phyloP scores from a whole-genome alignment of 2,797 vertebrate genomes.

The Danio jaintianensis region DNA sequence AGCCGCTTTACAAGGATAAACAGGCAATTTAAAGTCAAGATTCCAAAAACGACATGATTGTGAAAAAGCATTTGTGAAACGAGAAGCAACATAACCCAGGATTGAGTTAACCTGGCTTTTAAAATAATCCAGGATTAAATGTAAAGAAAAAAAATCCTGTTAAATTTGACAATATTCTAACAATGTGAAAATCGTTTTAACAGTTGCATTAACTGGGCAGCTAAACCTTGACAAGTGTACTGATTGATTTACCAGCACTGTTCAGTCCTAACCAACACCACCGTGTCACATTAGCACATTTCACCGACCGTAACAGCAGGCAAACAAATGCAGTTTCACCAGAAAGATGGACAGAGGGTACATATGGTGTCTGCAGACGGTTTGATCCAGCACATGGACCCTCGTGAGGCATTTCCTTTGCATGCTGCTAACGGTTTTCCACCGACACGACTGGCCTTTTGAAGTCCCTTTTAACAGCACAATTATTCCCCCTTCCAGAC shows the following conservation, averaged over 20 bases:
- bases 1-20: too few relatives aligned
- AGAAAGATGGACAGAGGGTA: conserved; percentile 48
- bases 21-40: too few relatives aligned
- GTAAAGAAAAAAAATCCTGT: too few relatives aligned
- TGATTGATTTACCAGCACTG: background rate
- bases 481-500: conserved; percentile 81
- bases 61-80: too few relatives aligned
- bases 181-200: background rate
- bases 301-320: conserved; percentile 25
- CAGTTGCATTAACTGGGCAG: background rate
- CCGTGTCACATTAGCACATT: conserved; percentile 31
- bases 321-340: conserved; percentile 40
- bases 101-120: too few relatives aligned
- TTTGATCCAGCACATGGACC: conserved; percentile 58
- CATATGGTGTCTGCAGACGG: conserved; percentile 59
- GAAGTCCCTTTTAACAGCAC: conserved; percentile 83
- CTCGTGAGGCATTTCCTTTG: conserved; percentile 59
- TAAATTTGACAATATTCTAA: background rate
- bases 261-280: conserved; percentile 3
- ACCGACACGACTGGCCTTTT: conserved; percentile 77
- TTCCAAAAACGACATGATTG: too few relatives aligned
- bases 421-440: conserved; percentile 74
- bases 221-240: background rate
- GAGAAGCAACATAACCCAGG: too few relatives aligned
- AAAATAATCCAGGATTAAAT: too few relatives aligned